These are phyloP conservation scores for Hiodon alosoides DNA, from an alignment of 2,113 vertebrate species.

Conservation along the genomic window DNA sequence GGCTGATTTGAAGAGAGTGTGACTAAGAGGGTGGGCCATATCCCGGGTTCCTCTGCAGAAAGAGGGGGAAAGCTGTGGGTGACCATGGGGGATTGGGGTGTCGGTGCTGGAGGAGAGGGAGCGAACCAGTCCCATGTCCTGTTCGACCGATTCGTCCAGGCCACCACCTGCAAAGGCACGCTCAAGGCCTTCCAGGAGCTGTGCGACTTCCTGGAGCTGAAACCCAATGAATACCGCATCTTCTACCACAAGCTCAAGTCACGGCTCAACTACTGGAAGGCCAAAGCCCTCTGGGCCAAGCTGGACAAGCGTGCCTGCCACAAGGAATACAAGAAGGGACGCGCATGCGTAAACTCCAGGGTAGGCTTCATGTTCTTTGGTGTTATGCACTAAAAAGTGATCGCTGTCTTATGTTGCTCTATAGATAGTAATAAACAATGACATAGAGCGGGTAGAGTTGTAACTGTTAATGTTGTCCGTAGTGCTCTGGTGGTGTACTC, in stretches of 20 bases:
- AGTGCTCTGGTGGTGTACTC: not conserved
- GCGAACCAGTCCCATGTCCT: slow-evolving; percentile 76
- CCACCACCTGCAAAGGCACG: slow-evolving; percentile 87
- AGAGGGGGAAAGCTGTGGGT: not conserved
- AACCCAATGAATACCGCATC: slow-evolving; percentile 80
- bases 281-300: slow-evolving; percentile 89
- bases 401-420: too few species aligned
- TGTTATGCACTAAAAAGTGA: too few species aligned
- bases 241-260: slow-evolving; percentile 85
- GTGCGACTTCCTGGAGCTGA: slow-evolving; percentile 85
- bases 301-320: slow-evolving; percentile 84
- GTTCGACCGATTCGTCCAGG: slow-evolving; percentile 94
- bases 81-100: slow-evolving; percentile 25
- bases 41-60: not conserved
- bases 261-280: slow-evolving; percentile 92
- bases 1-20: not conserved
- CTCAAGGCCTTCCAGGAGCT: slow-evolving; percentile 96
- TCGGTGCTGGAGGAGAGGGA: slow-evolving; percentile 47
- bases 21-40: not conserved
- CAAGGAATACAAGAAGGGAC: slow-evolving; percentile 79
- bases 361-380: slow-evolving; percentile 44
- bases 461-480: slow-evolving; percentile 3
- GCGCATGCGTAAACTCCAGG: slow-evolving; percentile 78
- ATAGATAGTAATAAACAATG: too few species aligned
- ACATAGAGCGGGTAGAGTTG: too few species aligned